Evolutionary conservation across 1,140 invertebrate species (phyloP), one percentile per base, ranked within the genome.

Genomic region (Neodiprion pinetum): DNA sequence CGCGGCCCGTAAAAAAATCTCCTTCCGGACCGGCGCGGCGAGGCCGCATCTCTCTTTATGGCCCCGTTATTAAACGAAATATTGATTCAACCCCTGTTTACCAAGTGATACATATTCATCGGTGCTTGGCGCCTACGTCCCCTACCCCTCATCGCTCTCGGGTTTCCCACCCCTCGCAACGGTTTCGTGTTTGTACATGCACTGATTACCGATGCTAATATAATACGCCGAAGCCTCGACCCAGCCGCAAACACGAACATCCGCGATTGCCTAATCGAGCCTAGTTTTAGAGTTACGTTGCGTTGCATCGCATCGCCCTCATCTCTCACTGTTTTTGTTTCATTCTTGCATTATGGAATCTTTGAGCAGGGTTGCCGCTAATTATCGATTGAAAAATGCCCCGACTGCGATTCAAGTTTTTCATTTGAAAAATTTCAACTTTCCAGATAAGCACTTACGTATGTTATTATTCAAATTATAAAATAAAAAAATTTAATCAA

Each of bases 11-110:
- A 40, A 40, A 40, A 40, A 40, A 40, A 40, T 5, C 28, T 40
- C 5, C 28, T 40, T 40, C 28, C 28, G 28, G 28, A 40, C 28
- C 28, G 28, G 5, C 28, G 28, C 28, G 28, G 5, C 28, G 28
- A 40, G 5, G 28, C n/a, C 5, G 53, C 9, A 17, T 61, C 53
- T 17, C 28, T 61, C 53, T 11, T n/a, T 17, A 61, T 9, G 4
- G 79, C 80, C 78, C 82, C 85, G 82, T 88, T 88, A 88, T 88
- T 88, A 88, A 88, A 88, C 84, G 86, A 87, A 88, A 88, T 88
- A 88, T 88, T 88, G 87, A 88, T 88, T 88, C 84, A 86, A 87
- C 82, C 84, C 85, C 85, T 88, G 86, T 87, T 88, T 88, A 87
- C 86, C 79, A 79, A 87, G 82, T 87, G 86, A 88, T 88, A 85